Percentiles rank a stretch among this genome's conserved stretches.
Evolutionary conservation across 2,888 invertebrate genomes (phyloP).

Genomic region (Lottia gigantea): DNA sequence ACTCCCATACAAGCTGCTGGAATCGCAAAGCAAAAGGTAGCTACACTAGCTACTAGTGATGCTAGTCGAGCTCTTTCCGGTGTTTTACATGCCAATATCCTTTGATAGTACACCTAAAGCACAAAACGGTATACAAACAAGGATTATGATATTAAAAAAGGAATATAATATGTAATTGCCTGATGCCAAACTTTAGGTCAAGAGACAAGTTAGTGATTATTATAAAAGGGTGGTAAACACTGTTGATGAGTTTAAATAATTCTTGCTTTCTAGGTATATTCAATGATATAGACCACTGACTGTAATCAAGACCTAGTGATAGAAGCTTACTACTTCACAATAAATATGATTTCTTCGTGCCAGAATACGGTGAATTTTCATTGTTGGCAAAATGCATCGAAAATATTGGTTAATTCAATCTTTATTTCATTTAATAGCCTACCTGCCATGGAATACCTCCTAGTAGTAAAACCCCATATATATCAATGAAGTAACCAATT

Average conservation of each 20-base stretch:
- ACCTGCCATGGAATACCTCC: conserved; percentile 54
- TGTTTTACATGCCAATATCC: conserved; percentile 33
- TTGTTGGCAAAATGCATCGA: too few species aligned
- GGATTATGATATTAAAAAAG: too few species aligned
- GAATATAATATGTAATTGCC: too few species aligned
- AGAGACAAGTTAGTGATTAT: too few species aligned
- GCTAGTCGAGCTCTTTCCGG: conserved; percentile 25
- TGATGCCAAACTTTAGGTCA: too few species aligned
- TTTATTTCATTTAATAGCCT: background rate
- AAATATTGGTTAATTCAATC: too few species aligned
- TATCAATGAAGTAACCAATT: conserved; percentile 39
- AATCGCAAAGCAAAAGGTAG: conserved; percentile 24
- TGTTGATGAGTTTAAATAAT: too few species aligned
- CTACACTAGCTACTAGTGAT: conserved; percentile 25
- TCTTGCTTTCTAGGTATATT: too few species aligned
- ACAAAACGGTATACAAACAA: background rate
- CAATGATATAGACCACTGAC: background rate
- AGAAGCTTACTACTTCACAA: background rate
- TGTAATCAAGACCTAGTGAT: background rate
- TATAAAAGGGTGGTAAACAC: too few species aligned
- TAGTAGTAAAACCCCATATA: conserved; percentile 30
- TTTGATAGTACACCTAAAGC: conserved; percentile 25
- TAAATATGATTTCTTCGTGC: background rate
- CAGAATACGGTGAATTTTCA: background rate
- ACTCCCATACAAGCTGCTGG: conserved; percentile 33